Percentiles rank a stretch among this genome's conserved stretches.
Evolutionary conservation across 2,113 vertebrate species (phyloP).

Genomic region (pig (Sus scrofa)): DNA sequence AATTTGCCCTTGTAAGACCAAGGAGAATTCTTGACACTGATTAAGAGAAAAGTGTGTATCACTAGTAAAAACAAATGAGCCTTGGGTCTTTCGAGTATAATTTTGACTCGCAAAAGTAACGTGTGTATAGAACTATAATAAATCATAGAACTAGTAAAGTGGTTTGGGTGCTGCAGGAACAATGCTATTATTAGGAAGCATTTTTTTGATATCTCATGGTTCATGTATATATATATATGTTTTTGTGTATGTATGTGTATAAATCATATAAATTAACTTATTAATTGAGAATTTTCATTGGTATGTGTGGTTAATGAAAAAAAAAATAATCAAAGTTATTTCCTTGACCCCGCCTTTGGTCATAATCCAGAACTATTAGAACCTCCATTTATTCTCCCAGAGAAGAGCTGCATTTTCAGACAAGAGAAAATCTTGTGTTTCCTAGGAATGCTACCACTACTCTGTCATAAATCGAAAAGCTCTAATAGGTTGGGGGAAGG

Average conservation of each 20-base stretch:
- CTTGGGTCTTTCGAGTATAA: neutral
- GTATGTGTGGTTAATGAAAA: slow-evolving; percentile 39
- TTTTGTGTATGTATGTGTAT: neutral
- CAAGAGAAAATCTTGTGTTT: slow-evolving; percentile 49
- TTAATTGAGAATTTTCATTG: slow-evolving; percentile 47
- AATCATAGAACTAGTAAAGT: neutral
- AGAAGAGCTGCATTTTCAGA: neutral
- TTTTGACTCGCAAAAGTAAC: neutral
- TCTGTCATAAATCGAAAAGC: slow-evolving; percentile 62
- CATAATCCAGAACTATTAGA: slow-evolving; percentile 40
- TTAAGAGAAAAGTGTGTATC: neutral
- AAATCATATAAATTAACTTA: slow-evolving; percentile 43
- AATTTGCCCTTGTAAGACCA: neutral
- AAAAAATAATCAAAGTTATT: slow-evolving; percentile 31
- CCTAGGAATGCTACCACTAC: slow-evolving; percentile 26
- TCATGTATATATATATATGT: neutral
- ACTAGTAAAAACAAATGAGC: slow-evolving; percentile 11
- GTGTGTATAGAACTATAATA: neutral
- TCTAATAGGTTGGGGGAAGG: neutral
- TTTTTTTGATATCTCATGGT: slow-evolving; percentile 21
- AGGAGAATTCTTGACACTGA: neutral
- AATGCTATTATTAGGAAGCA: neutral
- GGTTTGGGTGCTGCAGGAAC: neutral
- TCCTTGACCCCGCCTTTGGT: neutral
- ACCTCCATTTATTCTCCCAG: slow-evolving; percentile 40